Evolutionary conservation across 1,140 invertebrate species (phyloP), one percentile per base, ranked within the genome.

Genomic region (Zaprionus capensis): DNA sequence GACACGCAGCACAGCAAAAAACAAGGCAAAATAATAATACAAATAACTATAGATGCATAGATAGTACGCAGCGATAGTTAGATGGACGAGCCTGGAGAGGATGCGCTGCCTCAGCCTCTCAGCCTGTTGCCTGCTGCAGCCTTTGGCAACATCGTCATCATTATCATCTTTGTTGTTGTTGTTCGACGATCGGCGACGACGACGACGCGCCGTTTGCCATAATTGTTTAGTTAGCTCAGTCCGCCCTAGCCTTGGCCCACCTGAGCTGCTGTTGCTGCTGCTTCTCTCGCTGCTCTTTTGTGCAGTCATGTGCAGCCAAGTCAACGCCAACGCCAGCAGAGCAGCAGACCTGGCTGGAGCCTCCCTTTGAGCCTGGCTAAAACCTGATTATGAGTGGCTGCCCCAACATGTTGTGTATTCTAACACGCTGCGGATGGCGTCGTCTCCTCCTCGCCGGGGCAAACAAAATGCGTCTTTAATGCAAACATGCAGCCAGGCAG

Each of bases 381-480:
- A 90, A 90, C 85, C 85, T 90, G 85, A 90, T 90, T 90, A 90
- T 90, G 85, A 90, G 81, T 90, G 81, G 85, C 41, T 46, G 41
- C 81, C 70, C 76, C 85, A 78, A 81, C 81, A 84, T 88, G 78
- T 88, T 87, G 81, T 87, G 85, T 88, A 87, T 90, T 90, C 85
- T 90, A 90, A 90, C 85, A 90, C 85, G 85, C 86, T 85, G 85
- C 76, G 84, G 84, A 87, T 78, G 81, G n/a, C 76, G 66, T 75
- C 83, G 75, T 80, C 64, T 66, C 69, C 38, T 65, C 78, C 15
- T 44, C 41, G 15, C 41, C 17, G 41, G 80, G 80, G 81, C 84
- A 87, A 87, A 87, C 84, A 87, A 87, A 87, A 87, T 87, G 84
- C 84, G 84, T 87, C 84, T 87, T 87, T 87, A 88, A 90, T 88